Conservation (phyloP, 2,888 invertebrate species). For the Sylvicola cinctus region DNA sequence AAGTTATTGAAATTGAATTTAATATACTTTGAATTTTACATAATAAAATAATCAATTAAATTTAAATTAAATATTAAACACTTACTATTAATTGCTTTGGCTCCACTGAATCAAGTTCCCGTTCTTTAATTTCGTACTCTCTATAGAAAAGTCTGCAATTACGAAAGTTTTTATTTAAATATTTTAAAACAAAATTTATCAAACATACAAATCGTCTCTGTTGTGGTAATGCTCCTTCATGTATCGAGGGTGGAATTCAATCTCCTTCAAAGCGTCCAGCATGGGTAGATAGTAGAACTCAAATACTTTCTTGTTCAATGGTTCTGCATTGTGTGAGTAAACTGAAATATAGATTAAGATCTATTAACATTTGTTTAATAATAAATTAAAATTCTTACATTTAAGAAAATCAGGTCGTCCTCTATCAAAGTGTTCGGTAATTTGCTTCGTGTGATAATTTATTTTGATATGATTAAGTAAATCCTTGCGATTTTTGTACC, state of each 20-base stretch:
- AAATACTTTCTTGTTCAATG: slow-evolving; percentile 16
- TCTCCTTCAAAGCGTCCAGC: slow-evolving; percentile 42
- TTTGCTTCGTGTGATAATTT: slow-evolving; percentile 28
- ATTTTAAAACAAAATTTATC: slow-evolving; percentile 1
- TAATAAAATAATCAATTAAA: too few species aligned
- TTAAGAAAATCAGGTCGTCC: slow-evolving; percentile 49
- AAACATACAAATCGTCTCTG: slow-evolving; percentile 28
- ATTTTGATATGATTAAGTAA: slow-evolving; percentile 32
- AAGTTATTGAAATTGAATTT: too few species aligned
- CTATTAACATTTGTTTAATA: not conserved
- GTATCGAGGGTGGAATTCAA: slow-evolving; percentile 31
- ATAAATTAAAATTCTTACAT: slow-evolving; percentile 27
- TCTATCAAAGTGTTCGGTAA: slow-evolving; percentile 37
- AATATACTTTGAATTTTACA: too few species aligned
- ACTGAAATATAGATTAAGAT: slow-evolving; percentile 10
- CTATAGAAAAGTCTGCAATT: not conserved
- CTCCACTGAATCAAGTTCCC: not conserved
- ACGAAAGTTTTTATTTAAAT: not conserved
- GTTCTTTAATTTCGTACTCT: not conserved
- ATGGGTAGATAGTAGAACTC: slow-evolving; percentile 29
- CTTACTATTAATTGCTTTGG: too few species aligned
- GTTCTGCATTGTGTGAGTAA: slow-evolving; percentile 13
- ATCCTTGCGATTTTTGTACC: slow-evolving; percentile 44
- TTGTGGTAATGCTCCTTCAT: slow-evolving; percentile 35
- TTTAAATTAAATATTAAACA: too few species aligned